Conservation (phyloP, 2,797 vertebrate species). For the Agapornis canus region DNA sequence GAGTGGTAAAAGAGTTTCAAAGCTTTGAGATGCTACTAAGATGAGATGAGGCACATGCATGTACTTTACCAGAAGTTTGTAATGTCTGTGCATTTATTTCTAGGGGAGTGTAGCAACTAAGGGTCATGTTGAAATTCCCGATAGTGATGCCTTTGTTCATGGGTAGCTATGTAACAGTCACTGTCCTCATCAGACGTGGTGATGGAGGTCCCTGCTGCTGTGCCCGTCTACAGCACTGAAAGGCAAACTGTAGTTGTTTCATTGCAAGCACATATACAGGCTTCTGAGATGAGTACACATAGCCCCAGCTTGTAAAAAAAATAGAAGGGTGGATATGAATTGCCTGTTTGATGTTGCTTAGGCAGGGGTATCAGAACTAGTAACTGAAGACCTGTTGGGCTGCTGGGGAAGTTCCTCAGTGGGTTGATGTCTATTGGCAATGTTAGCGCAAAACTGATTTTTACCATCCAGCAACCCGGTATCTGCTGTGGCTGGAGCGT, state of each 20-base stretch:
- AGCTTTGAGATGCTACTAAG: not conserved
- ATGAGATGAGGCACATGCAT: rapidly evolving
- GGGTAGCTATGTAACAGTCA: not conserved
- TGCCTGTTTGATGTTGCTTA: not conserved
- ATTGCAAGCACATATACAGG: not conserved
- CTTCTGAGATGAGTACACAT: not conserved
- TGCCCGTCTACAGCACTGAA: not conserved
- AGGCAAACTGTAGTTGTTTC: not conserved
- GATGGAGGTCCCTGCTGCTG: not conserved
- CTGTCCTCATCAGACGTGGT: not conserved
- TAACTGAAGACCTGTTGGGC: not conserved
- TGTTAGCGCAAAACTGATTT: not conserved
- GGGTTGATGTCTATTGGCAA: rapidly evolving
- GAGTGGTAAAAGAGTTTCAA: not conserved
- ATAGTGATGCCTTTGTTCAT: rapidly evolving
- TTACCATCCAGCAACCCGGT: not conserved
- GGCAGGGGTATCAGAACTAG: not conserved
- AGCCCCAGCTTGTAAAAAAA: not conserved
- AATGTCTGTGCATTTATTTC: not conserved
- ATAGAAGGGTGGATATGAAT: not conserved
- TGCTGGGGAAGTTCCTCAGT: not conserved
- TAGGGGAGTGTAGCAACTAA: not conserved
- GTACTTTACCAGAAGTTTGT: not conserved
- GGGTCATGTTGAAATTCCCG: not conserved
- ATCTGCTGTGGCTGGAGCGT: not conserved